Base-by-base conservation (phyloP, 2,797 vertebrate genomes). In the Enteromius radiatus region DNA sequence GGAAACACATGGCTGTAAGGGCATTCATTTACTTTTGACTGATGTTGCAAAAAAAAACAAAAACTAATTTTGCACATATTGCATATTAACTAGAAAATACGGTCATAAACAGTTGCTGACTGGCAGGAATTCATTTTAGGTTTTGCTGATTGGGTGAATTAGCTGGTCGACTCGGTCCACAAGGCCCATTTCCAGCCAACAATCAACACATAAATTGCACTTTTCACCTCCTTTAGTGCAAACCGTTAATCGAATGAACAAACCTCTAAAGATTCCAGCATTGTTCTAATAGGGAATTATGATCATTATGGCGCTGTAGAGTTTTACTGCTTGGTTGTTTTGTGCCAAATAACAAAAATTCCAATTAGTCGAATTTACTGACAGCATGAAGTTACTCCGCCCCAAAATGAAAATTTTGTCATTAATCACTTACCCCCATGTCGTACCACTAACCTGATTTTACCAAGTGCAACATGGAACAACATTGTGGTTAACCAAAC, bases 101-200 rank as follows among this genome's bases (percentile, higher is more conserved):
- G 74, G 36, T 61, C 56, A 47, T 47, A 47, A 33, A 65, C 26
- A 23, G 1, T 31, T 64, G 59, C 76, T 64, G 76, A 77, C 75
- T 31, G 75, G 41, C 26, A 45, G 56, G 19, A 64, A 64, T 64
- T 47, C 10, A 63, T 47, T 64, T 38, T 56, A 17, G 56, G 41
- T 77, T 77, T 77, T 77, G 75, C 75, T 77, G 75, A 64, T 77
- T 77, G 23, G 26, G 11, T 64, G 59, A 64, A 63, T 77, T 64
- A 45, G 19, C 56, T 77, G 75, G 17, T 21, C n/a, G 59, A 31
- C 26, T 63, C 63, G 26, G n/a, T 12, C 38, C 7, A 17, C 56
- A 64, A 77, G 59, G 19, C 21, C 76, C 76, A 31, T 77, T 76
- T 61, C 11, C 59, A 64, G 19, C 59, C 23, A 47, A 31, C n/a